phyloP scores from a whole-genome alignment of 2,113 vertebrate genomes.

The Stigmatopora nigra region DNA sequence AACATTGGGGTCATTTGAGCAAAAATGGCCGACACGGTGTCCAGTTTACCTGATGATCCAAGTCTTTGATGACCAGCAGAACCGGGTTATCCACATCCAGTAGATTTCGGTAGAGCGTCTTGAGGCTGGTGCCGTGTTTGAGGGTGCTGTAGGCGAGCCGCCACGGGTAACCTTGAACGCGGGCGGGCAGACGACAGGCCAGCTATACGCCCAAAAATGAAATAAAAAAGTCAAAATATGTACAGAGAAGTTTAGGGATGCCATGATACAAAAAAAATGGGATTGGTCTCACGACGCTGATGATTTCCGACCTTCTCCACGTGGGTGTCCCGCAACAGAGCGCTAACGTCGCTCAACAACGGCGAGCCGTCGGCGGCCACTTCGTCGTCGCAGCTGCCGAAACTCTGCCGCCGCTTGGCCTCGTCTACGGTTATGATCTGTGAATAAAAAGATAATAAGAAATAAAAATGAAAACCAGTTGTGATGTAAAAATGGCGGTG shows the following conservation, averaged over 20 bases:
- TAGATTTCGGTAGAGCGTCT: conserved; percentile 89
- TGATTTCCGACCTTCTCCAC: conserved; percentile 79
- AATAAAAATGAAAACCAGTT: too few relatives aligned
- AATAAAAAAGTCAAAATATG: too few relatives aligned
- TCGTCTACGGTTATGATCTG: conserved; percentile 97
- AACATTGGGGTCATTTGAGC: neutral
- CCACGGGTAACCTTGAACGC: conserved; percentile 92
- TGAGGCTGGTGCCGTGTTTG: conserved; percentile 90
- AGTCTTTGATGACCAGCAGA: conserved; percentile 88
- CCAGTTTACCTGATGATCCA: conserved; percentile 82
- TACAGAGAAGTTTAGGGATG: too few relatives aligned
- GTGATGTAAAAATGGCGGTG: neutral
- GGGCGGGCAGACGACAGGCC: conserved; percentile 80
- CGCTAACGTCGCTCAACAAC: conserved; percentile 77
- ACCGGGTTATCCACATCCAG: conserved; percentile 83
- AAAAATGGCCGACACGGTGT: neutral
- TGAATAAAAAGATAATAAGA: conserved; percentile 1
- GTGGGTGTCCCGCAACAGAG: conserved; percentile 84
- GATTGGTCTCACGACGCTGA: too few relatives aligned
- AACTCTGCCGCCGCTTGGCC: conserved; percentile 87
- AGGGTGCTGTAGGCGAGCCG: conserved; percentile 84
- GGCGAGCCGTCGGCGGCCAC: conserved; percentile 70
- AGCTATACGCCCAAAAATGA: conserved; percentile 65
- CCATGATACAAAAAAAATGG: too few relatives aligned
- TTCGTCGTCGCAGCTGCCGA: conserved; percentile 81